Percentiles rank a stretch among this genome's conserved stretches.
Conservation (phyloP, 2,113 vertebrate genomes). For the Vidua macroura region DNA sequence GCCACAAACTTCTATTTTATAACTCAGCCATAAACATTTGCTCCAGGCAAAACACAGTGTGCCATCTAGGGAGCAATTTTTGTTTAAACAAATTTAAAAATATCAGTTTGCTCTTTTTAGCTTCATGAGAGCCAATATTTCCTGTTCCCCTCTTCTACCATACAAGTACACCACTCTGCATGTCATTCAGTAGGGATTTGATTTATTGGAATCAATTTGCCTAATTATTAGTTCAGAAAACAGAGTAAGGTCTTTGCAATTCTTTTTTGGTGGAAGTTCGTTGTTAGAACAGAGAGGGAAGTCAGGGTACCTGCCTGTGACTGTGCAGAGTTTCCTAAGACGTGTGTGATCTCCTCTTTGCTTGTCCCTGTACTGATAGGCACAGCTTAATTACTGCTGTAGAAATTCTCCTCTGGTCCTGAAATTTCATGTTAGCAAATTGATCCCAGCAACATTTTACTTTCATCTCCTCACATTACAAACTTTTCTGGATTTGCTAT, state of each 20-base stretch:
- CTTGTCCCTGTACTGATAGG: neutral
- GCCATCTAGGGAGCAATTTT: constrained; percentile 38
- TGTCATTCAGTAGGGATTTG: neutral
- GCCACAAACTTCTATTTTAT: constrained; percentile 40
- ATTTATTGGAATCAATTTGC: constrained; percentile 50
- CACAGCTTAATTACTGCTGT: neutral
- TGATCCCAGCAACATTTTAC: neutral
- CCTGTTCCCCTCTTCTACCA: neutral
- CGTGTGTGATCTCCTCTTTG: neutral
- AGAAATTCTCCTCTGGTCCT: neutral
- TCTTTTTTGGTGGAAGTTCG: neutral
- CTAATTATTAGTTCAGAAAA: constrained; percentile 30
- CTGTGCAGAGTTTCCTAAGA: neutral
- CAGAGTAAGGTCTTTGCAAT: neutral
- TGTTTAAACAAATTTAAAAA: constrained; percentile 58
- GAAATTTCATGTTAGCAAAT: neutral
- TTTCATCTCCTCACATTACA: neutral
- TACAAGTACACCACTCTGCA: neutral
- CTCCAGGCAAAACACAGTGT: constrained; percentile 46
- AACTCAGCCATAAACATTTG: constrained; percentile 47
- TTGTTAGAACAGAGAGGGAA: neutral
- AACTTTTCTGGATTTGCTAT: neutral
- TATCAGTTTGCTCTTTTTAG: constrained; percentile 19
- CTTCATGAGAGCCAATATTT: constrained; percentile 1
- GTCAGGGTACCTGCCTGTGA: neutral